Conservation (phyloP, 1,140 invertebrate species). For the Calliphora vicina region DNA sequence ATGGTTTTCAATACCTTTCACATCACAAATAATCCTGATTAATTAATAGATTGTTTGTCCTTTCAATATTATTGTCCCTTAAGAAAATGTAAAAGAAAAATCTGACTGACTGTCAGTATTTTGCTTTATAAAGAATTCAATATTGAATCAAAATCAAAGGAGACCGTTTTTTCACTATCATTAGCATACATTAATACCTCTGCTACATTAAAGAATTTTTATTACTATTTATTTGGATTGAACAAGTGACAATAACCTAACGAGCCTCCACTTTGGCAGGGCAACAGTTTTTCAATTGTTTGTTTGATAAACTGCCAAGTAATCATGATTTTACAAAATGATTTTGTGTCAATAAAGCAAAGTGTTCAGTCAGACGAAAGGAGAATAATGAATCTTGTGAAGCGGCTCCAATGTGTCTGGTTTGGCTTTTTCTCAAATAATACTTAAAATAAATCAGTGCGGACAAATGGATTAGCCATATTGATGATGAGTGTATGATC, state of each 20-base stretch:
- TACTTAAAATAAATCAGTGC: slow-evolving; percentile 19
- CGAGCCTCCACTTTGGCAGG: not conserved
- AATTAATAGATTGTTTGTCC: not conserved
- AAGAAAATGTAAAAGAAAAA: not conserved
- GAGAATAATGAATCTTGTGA: not conserved
- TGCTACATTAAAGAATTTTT: no score
- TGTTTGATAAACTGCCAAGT: not conserved
- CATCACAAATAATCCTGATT: not conserved
- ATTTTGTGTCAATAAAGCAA: not conserved
- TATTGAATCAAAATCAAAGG: not conserved
- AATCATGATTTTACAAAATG: slow-evolving; percentile 6
- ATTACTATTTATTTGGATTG: no score
- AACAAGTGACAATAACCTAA: slow-evolving; percentile 1
- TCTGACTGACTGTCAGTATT: no score
- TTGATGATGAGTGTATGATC: not conserved
- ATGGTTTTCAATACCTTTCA: not conserved
- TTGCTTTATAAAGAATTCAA: not conserved
- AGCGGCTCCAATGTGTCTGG: not conserved
- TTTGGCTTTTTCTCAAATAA: not conserved
- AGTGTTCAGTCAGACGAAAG: not conserved
- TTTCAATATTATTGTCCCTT: not conserved
- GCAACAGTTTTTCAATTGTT: not conserved
- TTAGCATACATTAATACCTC: not conserved
- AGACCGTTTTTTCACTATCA: not conserved
- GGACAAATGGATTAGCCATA: slow-evolving; percentile 34